Percentiles rank a stretch among this genome's conserved stretches.
Evolutionary conservation across 2,797 vertebrate genomes (phyloP).

Genomic region (Dendrocincla fuliginosa): DNA sequence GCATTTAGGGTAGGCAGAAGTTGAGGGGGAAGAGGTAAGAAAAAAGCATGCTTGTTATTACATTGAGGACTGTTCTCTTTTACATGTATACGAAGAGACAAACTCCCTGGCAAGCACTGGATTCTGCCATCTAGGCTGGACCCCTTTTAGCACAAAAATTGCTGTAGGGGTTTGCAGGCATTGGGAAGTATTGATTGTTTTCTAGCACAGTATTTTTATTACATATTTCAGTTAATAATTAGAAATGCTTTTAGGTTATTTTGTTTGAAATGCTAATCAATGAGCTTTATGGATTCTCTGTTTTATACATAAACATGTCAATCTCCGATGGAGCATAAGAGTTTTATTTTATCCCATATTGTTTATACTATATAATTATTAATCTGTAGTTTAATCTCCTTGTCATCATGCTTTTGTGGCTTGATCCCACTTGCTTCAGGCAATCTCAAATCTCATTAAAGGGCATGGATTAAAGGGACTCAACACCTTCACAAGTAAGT

Average conservation of each 20-base stretch:
- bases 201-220: neutral
- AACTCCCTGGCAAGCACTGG: neutral
- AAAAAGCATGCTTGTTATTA: neutral
- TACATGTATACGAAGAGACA: neutral
- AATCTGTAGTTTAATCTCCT: slow-evolving; percentile 32
- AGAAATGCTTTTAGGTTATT: slow-evolving; percentile 29
- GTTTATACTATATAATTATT: slow-evolving; percentile 19
- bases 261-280: neutral
- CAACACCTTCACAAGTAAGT: neutral
- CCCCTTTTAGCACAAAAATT: slow-evolving; percentile 10
- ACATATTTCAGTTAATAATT: slow-evolving; percentile 46
- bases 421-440: neutral
- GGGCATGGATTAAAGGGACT: neutral
- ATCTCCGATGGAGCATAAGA: neutral
- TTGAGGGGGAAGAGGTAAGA: slow-evolving; percentile 5
- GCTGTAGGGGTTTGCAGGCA: neutral
- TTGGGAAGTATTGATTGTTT: neutral
- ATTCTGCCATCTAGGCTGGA: neutral
- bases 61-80: neutral
- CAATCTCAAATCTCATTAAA: slow-evolving; percentile 17
- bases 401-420: neutral
- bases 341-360: slow-evolving; percentile 9
- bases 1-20: neutral
- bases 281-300: neutral
- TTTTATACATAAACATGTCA: slow-evolving; percentile 11